Evolutionary conservation across 2,888 invertebrate genomes (phyloP).

Genomic region (Drosophila monieri): DNA sequence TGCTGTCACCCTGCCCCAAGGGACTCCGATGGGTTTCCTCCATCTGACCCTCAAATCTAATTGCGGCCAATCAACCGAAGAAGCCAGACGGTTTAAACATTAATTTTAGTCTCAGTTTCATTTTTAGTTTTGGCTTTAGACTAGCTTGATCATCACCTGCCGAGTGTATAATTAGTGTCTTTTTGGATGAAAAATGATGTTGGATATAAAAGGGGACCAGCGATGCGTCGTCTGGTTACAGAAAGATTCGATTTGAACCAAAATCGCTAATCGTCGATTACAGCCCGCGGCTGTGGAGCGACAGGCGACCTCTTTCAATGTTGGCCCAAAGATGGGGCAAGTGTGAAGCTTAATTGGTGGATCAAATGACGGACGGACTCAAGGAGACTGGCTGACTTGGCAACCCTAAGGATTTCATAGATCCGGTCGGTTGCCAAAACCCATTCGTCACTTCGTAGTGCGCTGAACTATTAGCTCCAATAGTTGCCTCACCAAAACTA

Average conservation of each 20-base stretch:
- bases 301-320: slow-evolving; percentile 61
- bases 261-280: slow-evolving; percentile 64
- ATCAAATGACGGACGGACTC: background rate
- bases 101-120: slow-evolving; percentile 10
- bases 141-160: slow-evolving; percentile 46
- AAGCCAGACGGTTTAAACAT: slow-evolving; percentile 33
- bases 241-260: slow-evolving; percentile 41
- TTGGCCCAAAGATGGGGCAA: slow-evolving; percentile 25
- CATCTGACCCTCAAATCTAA: slow-evolving; percentile 47
- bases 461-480: slow-evolving; percentile 29
- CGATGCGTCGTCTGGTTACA: slow-evolving; percentile 46
- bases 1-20: slow-evolving; percentile 34
- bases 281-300: slow-evolving; percentile 49
- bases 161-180: slow-evolving; percentile 55
- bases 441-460: slow-evolving; percentile 8
- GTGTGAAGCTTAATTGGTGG: slow-evolving; percentile 2
- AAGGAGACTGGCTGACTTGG: background rate
- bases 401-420: background rate
- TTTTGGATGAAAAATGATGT: slow-evolving; percentile 58
- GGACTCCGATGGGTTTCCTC: slow-evolving; percentile 24
- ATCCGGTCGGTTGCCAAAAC: background rate
- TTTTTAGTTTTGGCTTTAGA: slow-evolving; percentile 31
- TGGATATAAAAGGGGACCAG: slow-evolving; percentile 7
- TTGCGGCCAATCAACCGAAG: slow-evolving; percentile 56
- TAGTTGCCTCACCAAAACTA: slow-evolving; percentile 24